A percentile compares a stretch with the other conserved stretches of the same genome.
Conservation (phyloP, 2,888 invertebrate species). For the Morinoia aosen region DNA sequence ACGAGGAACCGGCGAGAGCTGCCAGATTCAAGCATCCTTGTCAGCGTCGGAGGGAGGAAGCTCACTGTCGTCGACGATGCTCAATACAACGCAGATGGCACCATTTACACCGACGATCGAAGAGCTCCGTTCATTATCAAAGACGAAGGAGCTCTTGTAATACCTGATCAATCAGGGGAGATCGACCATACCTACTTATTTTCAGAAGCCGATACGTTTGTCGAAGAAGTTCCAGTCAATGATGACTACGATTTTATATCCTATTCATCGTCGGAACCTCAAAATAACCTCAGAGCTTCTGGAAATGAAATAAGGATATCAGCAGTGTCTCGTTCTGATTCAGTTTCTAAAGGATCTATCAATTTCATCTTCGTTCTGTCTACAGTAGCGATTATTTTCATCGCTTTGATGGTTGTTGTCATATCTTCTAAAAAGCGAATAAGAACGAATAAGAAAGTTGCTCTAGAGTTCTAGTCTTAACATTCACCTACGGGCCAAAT, state of each 20-base stretch:
- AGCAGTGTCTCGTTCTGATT: background rate
- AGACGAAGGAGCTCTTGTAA: background rate
- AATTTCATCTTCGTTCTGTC: constrained; percentile 36
- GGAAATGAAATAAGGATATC: background rate
- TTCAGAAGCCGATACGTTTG: constrained; percentile 5
- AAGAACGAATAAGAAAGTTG: background rate
- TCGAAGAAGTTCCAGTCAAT: constrained; percentile 28
- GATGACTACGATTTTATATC: constrained; percentile 35
- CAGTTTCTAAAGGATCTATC: background rate
- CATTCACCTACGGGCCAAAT: background rate
- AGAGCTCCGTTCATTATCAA: background rate
- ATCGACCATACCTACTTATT: background rate
- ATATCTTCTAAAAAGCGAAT: constrained; percentile 43
- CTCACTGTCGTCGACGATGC: constrained; percentile 5
- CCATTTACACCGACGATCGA: background rate
- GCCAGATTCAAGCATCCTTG: constrained; percentile 9
- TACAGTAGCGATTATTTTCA: constrained; percentile 22
- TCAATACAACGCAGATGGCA: background rate
- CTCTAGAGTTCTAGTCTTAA: constrained; percentile 34
- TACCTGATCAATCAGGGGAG: background rate
- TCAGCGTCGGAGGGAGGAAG: constrained; percentile 29
- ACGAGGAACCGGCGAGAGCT: constrained; percentile 9
- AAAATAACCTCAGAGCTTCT: background rate
- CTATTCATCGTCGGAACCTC: constrained; percentile 6
- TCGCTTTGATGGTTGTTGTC: constrained; percentile 27